phyloP scores from a whole-genome alignment of 1,140 invertebrate species.

The Brachionus rotundiformis region DNA sequence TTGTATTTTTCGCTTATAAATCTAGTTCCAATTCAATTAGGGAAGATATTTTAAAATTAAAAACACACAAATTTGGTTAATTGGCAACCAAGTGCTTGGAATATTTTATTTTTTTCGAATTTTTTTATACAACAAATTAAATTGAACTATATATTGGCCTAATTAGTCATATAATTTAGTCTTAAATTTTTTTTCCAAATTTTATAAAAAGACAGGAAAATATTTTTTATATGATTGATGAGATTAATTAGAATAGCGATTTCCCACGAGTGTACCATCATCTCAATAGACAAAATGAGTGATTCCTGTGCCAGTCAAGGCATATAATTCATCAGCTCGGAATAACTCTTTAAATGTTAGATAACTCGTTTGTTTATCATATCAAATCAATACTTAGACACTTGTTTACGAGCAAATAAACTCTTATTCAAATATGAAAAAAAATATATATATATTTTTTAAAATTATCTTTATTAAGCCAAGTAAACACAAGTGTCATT shows the following conservation, averaged over 20 bases:
- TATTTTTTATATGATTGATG: background rate
- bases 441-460: too few species aligned
- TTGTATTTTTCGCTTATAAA: background rate
- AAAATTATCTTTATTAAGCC: background rate
- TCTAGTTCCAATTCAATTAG: background rate
- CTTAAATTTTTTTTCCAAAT: background rate
- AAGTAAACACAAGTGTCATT: conserved; percentile 10
- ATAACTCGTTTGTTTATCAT: too few species aligned
- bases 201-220: background rate
- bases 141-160: background rate
- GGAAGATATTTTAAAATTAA: background rate
- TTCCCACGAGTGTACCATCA: background rate
- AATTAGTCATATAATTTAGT: background rate
- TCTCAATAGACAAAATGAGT: too few species aligned
- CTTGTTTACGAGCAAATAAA: conserved; percentile 12
- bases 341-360: background rate
- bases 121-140: background rate
- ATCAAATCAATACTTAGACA: conserved; percentile 15
- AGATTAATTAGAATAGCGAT: background rate
- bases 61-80: background rate
- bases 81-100: background rate
- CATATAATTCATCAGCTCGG: background rate
- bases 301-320: background rate
- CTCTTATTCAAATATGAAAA: conserved; percentile 1
- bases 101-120: background rate